Base-by-base conservation (phyloP, 2,113 vertebrate genomes). In the Pelecanus crispus region DNA sequence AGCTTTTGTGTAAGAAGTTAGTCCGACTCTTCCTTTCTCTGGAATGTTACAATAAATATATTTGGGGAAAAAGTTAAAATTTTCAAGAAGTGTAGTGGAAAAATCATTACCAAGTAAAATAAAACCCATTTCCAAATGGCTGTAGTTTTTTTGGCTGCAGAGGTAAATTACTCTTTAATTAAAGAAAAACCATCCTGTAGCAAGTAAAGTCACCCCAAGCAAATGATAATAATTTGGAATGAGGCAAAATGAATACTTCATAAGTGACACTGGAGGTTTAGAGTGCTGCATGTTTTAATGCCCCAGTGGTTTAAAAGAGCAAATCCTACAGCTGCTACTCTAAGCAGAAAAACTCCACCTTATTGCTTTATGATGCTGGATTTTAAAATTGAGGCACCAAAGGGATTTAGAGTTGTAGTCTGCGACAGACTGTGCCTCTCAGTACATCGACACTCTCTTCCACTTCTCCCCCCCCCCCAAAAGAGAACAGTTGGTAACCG, bases 101-200 rank as follows among this genome's bases (percentile, higher is more conserved):
- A 91, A 88, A 62, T 81, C 29, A 89, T 78, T 81, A 50, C 6
- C 36, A 72, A 81, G 49, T 77, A 66, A 45, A 18, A 71, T 56
- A 93, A 92, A 93, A 49, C 34, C n/a, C 45, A 47, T 65, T 94
- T 91, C 74, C 84, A 86, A 92, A 78, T 71, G 34, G 56, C 16
- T 5, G 11, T 4, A 24, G 5, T 11, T 49, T 74, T 50, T 95
- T 65, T 94, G 71, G 86, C 88, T 91, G 72, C 77, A 92, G 86
- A 95, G 94, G 73, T 90, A 84, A 91, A 81, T 72, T 82, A 49
- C 62, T 97, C 80, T 97, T 97, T 97, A 97, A 97, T 97, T 97
- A 97, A 97, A 87, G 63, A 89, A 86, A 66, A 93, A 68, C 83
- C 59, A 80, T 79, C 44, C 84, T 58, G 20, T n/a, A 95, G 94